Conservation (phyloP, 2,113 vertebrate species). For the Pampusana beccarii region DNA sequence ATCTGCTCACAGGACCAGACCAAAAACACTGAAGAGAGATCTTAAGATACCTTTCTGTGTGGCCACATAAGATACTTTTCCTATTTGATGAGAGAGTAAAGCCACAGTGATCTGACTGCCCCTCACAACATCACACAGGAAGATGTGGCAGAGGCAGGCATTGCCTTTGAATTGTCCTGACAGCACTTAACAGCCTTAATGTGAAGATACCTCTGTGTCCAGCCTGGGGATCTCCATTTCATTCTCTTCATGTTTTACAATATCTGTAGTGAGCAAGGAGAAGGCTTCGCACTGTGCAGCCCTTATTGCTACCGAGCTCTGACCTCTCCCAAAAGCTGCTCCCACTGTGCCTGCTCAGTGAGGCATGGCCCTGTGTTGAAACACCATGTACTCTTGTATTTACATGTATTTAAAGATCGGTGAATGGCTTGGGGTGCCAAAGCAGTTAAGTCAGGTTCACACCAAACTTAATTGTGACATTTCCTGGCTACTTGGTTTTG, state of each 20-base stretch:
- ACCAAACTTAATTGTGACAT: neutral
- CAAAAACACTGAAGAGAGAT: neutral
- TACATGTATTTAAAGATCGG: neutral
- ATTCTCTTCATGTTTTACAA: neutral
- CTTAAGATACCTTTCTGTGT: neutral
- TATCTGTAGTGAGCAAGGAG: neutral
- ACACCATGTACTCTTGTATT: neutral
- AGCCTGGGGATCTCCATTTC: neutral
- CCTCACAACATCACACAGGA: neutral
- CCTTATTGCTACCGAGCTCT: neutral
- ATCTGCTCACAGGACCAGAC: neutral
- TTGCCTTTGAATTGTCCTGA: neutral
- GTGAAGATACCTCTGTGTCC: neutral
- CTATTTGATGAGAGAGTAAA: neutral
- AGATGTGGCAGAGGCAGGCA: neutral
- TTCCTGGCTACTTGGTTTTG: neutral
- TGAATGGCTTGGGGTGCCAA: neutral
- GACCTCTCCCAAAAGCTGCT: neutral
- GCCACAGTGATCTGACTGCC: neutral
- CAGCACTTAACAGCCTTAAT: neutral
- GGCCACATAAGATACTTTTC: neutral
- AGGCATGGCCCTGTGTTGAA: neutral
- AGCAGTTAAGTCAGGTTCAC: neutral
- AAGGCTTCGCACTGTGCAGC: accelerated
- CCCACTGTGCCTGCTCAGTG: neutral